Conservation (phyloP, 2,888 invertebrate species). For the Branchellion lobata region DNA sequence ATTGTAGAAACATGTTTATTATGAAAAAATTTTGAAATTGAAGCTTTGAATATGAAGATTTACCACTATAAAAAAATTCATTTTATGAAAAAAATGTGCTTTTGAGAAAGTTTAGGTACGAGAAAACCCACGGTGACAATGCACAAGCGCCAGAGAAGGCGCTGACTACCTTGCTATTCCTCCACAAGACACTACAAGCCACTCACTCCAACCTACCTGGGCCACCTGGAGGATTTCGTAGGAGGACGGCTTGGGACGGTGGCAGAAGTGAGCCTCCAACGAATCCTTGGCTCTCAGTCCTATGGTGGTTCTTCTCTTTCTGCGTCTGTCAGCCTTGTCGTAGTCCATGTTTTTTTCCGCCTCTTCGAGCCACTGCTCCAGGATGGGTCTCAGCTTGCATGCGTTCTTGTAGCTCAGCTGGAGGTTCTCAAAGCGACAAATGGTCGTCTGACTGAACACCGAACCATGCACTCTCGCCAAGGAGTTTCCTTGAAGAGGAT, state of each 20-base stretch:
- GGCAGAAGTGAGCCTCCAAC: conserved; percentile 92
- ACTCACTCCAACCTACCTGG: too few species aligned
- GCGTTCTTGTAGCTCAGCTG: conserved; percentile 54
- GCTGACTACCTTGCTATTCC: too few species aligned
- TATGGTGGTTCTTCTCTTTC: conserved; percentile 96
- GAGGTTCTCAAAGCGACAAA: conserved; percentile 58
- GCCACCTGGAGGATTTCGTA: conserved; percentile 85
- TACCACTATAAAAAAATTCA: too few species aligned
- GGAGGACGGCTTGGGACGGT: conserved; percentile 95
- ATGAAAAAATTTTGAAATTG: too few species aligned
- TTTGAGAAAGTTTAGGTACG: too few species aligned
- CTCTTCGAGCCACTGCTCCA: conserved; percentile 52
- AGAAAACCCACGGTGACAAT: too few species aligned
- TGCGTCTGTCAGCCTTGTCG: conserved; percentile 65
- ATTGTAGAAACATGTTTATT: too few species aligned
- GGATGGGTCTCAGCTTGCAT: conserved; percentile 53
- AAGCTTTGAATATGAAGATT: too few species aligned
- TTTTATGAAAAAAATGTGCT: too few species aligned
- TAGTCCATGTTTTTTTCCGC: conserved; percentile 58
- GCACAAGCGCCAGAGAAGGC: too few species aligned
- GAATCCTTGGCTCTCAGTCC: conserved; percentile 88
- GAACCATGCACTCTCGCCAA: conserved; percentile 94
- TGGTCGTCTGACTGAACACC: conserved; percentile 68
- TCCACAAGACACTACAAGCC: too few species aligned
- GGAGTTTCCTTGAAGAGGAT: conserved; percentile 73